These are phyloP conservation scores for Cryptocephalus primarius DNA, from an alignment of 2,888 invertebrate genomes.

Conservation along the genomic window DNA sequence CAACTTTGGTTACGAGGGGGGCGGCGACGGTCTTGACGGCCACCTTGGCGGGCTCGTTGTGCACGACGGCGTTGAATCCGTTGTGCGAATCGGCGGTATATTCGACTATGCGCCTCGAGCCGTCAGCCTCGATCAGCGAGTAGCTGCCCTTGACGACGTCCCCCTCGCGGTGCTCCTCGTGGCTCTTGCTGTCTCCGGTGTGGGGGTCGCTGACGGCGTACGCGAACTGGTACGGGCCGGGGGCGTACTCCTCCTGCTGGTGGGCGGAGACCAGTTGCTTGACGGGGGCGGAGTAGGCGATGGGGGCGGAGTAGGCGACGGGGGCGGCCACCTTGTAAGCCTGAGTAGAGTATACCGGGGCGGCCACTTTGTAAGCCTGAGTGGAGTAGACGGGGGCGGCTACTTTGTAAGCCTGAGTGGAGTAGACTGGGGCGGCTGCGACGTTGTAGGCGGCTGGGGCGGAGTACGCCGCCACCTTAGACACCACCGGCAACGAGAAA, in stretches of 20 bases:
- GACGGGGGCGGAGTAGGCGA: constrained; percentile 9
- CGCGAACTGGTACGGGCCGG: constrained; percentile 11
- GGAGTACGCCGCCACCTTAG: constrained; percentile 2
- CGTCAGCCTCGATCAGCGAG: constrained; percentile 41
- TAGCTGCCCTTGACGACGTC: constrained; percentile 41
- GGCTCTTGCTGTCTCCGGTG: constrained; percentile 42
- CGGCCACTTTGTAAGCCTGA: constrained; percentile 9
- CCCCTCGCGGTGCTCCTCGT: constrained; percentile 40
- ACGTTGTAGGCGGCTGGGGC: constrained; percentile 9
- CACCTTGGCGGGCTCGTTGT: constrained; percentile 33
- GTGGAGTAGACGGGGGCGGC: constrained; percentile 11
- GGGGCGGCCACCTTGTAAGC: neutral
- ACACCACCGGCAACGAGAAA: constrained; percentile 3
- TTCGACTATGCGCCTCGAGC: constrained; percentile 39
- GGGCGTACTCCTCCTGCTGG: constrained; percentile 11
- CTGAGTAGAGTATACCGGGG: constrained; percentile 10
- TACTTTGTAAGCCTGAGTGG: neutral
- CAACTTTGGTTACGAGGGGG: constrained; percentile 17
- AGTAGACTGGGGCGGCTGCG: constrained; percentile 13
- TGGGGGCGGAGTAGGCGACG: constrained; percentile 32
- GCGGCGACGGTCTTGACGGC: constrained; percentile 27
- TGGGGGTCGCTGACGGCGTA: constrained; percentile 14
- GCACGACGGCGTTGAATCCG: constrained; percentile 43
- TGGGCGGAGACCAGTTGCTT: constrained; percentile 15
- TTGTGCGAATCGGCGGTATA: constrained; percentile 41